phyloP scores from a whole-genome alignment of 2,888 invertebrate genomes.

The Clostera curtula region DNA sequence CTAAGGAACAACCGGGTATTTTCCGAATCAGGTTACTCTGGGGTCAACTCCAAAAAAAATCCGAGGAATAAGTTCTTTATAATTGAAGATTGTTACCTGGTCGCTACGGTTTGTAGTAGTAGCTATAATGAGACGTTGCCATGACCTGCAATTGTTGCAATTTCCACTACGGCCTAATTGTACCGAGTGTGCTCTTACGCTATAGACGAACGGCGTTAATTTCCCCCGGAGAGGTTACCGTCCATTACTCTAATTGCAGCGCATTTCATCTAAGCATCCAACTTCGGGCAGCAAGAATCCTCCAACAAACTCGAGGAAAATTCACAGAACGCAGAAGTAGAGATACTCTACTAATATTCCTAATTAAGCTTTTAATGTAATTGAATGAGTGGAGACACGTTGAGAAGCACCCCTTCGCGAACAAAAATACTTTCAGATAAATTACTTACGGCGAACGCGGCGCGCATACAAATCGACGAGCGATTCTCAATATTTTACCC shows the following conservation, averaged over 20 bases:
- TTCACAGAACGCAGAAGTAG: slow-evolving; percentile 54
- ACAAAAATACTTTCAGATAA: slow-evolving; percentile 68
- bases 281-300: slow-evolving; percentile 56
- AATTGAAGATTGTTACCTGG: too few species aligned
- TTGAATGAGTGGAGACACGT: slow-evolving; percentile 66
- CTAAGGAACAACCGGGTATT: too few species aligned
- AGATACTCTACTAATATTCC: slow-evolving; percentile 65
- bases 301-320: slow-evolving; percentile 61
- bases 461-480: slow-evolving; percentile 63
- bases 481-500: slow-evolving; percentile 63
- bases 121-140: slow-evolving; percentile 66
- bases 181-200: slow-evolving; percentile 55
- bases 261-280: slow-evolving; percentile 68
- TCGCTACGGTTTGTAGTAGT: too few species aligned
- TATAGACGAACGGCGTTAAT: slow-evolving; percentile 65
- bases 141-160: slow-evolving; percentile 67
- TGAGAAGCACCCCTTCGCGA: slow-evolving; percentile 47
- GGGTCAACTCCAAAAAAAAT: too few species aligned
- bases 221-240: slow-evolving; percentile 55
- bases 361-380: slow-evolving; percentile 74
- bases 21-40: too few species aligned
- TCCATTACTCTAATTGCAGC: slow-evolving; percentile 73
- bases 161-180: slow-evolving; percentile 64
- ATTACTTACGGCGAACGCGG: slow-evolving; percentile 59
- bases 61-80: too few species aligned